Conservation (phyloP, 2,888 invertebrate genomes). For the Arrhopalites spinosus region DNA sequence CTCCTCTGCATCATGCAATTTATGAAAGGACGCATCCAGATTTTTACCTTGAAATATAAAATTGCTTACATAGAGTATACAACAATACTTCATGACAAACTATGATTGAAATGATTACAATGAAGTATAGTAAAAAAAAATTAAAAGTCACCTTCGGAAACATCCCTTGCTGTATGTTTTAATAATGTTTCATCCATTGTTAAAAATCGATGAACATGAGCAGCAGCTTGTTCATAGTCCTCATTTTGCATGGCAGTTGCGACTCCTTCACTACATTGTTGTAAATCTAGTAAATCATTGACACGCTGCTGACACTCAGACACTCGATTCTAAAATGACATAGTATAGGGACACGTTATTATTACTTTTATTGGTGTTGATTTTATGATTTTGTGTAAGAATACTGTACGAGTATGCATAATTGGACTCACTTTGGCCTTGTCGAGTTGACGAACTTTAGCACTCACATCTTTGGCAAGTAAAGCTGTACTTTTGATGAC, state of each 20-base stretch:
- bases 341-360: background rate
- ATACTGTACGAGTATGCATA: background rate
- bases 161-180: constrained; percentile 76
- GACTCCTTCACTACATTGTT: constrained; percentile 96
- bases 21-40: constrained; percentile 72
- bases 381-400: background rate
- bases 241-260: constrained; percentile 90
- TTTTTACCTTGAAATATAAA: constrained; percentile 64
- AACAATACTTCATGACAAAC: too few relatives aligned
- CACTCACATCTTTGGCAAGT: constrained; percentile 90
- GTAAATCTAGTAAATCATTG: constrained; percentile 91
- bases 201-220: constrained; percentile 90
- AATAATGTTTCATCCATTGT: constrained; percentile 86
- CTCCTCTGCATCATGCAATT: constrained; percentile 75
- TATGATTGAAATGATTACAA: background rate
- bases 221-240: constrained; percentile 96
- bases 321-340: constrained; percentile 75
- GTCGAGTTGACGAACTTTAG: constrained; percentile 92
- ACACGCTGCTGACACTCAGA: constrained; percentile 93
- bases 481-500: constrained; percentile 76
- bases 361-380: too few relatives aligned
- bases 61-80: too few relatives aligned
- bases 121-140: background rate
- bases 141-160: constrained; percentile 65
- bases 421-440: constrained; percentile 74